These are phyloP conservation scores for Poecilia picta DNA, from an alignment of 2,797 vertebrate genomes.

Conservation along the genomic window DNA sequence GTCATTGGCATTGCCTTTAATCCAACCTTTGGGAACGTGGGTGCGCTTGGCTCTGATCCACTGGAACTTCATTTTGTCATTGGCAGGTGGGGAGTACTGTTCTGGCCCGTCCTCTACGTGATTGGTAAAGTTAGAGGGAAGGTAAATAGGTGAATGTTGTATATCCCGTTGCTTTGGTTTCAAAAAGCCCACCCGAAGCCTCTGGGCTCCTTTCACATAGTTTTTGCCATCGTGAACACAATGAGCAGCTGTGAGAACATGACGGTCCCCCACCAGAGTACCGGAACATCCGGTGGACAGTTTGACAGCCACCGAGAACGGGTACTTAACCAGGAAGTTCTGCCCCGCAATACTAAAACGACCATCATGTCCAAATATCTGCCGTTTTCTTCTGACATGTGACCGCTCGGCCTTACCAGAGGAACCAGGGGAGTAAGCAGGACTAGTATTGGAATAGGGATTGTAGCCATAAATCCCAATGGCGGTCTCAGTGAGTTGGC, in stretches of 20 bases:
- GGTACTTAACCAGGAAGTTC: slow-evolving; percentile 92
- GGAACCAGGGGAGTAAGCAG: slow-evolving; percentile 49
- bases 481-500: slow-evolving; percentile 89
- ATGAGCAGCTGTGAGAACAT: slow-evolving; percentile 95
- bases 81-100: slow-evolving; percentile 44
- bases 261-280: slow-evolving; percentile 92
- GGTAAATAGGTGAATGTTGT: slow-evolving; percentile 60
- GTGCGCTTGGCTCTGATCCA: slow-evolving; percentile 98
- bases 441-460: slow-evolving; percentile 24
- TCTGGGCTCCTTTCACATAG: slow-evolving; percentile 97
- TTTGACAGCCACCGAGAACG: slow-evolving; percentile 95
- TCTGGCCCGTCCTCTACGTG: slow-evolving; percentile 48
- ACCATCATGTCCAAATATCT: slow-evolving; percentile 95
- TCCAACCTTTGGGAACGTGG: slow-evolving; percentile 97
- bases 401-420: slow-evolving; percentile 53
- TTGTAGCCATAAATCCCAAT: slow-evolving; percentile 90
- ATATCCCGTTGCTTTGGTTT: slow-evolving; percentile 86
- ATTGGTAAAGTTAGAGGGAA: slow-evolving; percentile 76
- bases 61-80: slow-evolving; percentile 94
- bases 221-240: slow-evolving; percentile 97
- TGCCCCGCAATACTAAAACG: slow-evolving; percentile 95
- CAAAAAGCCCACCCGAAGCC: slow-evolving; percentile 93
- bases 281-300: slow-evolving; percentile 96
- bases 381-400: slow-evolving; percentile 84
- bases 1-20: slow-evolving; percentile 95